Percentiles rank a stretch among this genome's conserved stretches.
These are phyloP conservation scores for Geococcyx californianus DNA, from an alignment of 2,113 vertebrate genomes.

Conservation along the genomic window DNA sequence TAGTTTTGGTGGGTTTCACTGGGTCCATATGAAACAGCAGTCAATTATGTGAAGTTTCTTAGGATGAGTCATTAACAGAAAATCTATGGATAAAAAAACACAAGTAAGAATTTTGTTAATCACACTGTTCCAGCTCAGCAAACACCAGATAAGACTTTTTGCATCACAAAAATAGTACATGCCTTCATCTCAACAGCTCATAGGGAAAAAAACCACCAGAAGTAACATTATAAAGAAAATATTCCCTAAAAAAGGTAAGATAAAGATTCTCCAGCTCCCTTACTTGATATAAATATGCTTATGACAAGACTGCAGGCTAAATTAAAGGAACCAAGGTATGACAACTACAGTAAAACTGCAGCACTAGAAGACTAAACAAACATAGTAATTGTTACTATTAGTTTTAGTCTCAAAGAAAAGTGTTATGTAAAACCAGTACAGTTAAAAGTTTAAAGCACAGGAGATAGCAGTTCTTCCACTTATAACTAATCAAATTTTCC, in stretches of 20 bases:
- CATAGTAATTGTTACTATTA: background rate
- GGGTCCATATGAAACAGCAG: conserved; percentile 68
- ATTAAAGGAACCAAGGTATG: background rate
- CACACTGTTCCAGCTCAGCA: background rate
- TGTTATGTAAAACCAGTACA: accelerated
- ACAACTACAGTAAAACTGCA: background rate
- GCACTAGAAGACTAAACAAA: background rate
- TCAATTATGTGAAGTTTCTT: conserved; percentile 67
- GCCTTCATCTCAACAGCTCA: background rate
- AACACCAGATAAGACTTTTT: background rate
- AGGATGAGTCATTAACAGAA: conserved; percentile 78
- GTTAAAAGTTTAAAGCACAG: background rate
- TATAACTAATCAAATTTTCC: background rate
- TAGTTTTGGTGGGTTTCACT: conserved; percentile 77
- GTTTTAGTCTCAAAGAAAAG: background rate
- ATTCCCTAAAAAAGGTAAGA: background rate
- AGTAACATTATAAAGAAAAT: background rate
- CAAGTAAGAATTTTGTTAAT: background rate
- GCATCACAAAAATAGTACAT: background rate
- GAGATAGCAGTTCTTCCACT: background rate
- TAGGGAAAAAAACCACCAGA: background rate
- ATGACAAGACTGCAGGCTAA: background rate
- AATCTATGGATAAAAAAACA: conserved; percentile 60
- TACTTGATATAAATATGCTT: background rate
- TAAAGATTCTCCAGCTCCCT: background rate